These are phyloP conservation scores for Penaeus vannamei DNA, from an alignment of 1,140 invertebrate genomes.

Conservation along the genomic window DNA sequence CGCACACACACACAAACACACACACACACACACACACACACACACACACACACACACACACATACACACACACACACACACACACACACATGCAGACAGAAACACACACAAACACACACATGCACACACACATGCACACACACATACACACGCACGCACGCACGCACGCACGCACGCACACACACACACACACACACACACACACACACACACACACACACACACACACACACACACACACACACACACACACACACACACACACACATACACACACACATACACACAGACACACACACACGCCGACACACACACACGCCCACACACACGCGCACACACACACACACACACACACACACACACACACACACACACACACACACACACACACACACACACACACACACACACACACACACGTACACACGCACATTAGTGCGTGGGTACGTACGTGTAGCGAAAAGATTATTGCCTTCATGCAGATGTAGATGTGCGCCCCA, in stretches of 20 bases:
- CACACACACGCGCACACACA: conserved; percentile 10
- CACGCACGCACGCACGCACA: conserved; percentile 8
- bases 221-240: neutral
- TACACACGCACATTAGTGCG: neutral
- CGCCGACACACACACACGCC: conserved; percentile 4
- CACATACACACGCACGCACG: neutral
- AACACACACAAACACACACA: neutral
- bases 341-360: conserved; percentile 13
- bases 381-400: conserved; percentile 16
- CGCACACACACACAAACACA: conserved; percentile 5
- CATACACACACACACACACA: no score
- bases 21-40: conserved; percentile 31
- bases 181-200: neutral
- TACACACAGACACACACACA: conserved; percentile 22
- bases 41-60: neutral
- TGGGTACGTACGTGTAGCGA: neutral
- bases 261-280: conserved; percentile 19
- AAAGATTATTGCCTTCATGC: neutral
- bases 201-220: neutral
- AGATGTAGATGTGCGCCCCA: neutral
- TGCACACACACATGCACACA: neutral
- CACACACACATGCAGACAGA: neutral
- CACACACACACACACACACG: no score
- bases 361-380: conserved; percentile 26
- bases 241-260: neutral